Evolutionary conservation across 2,113 vertebrate genomes (phyloP), one percentile per base, ranked within the genome.

Genomic region (Carlito syrichta): DNA sequence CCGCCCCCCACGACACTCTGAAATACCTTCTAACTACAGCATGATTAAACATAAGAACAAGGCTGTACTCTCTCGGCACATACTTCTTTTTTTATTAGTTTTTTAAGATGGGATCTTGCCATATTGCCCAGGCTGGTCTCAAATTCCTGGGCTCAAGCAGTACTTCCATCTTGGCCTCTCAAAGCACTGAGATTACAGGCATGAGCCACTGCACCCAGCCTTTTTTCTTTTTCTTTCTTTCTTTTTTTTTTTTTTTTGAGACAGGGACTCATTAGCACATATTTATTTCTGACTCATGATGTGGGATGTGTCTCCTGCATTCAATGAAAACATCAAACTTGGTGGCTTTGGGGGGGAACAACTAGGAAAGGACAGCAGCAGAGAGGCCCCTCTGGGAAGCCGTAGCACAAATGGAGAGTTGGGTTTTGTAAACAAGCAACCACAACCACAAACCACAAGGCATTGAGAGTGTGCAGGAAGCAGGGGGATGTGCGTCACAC

Each of bases 361-460:
- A 8, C 19, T 25, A 66, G 52, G 40, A 20, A 85, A 86, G 52
- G 56, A 52, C 25, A 69, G 14, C 11, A 35, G 35, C 89, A 86
- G 77, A 74, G 54, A 63, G n/a, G 7, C 27, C 66, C 43, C 50
- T 35, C 12, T n/a, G 35, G 74, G 58, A 62, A n/a, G 35, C 22
- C 3, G 9, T 0, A 22, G 62, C 12, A 19, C 16, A 30, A 6
- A 54, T 0, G 71, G 9, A 87, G 62, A 91, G 52, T 86, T n/a
- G 27, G 76, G 82, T 86, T 97, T 68, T 92, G 60, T 84, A 91
- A 95, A 79, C 52, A 62, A n/a, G 52, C 52, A 74, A 38, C 48
- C 84, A 81, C 43, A 92, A 38, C 76, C 94, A 79, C 92, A 96
- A 87, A 89, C 92, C 71, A 19, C 56, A 62, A n/a, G 40, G 20